Conservation (phyloP, 1,140 invertebrate species). For the Drosophila sturtevanti region DNA sequence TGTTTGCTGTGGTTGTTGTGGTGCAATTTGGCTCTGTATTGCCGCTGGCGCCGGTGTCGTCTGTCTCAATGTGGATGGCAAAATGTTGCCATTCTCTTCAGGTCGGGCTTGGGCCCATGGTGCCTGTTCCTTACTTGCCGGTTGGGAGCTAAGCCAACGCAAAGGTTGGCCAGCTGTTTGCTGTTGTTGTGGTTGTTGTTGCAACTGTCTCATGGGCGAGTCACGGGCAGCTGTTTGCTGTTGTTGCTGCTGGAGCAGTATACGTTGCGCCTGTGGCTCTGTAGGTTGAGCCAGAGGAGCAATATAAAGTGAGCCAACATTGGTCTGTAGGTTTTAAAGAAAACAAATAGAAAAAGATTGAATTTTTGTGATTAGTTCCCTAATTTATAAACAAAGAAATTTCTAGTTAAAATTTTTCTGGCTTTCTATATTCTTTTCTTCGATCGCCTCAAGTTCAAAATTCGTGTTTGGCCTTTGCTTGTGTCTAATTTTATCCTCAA, state of each 20-base stretch:
- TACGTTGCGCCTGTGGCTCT: slow-evolving; percentile 72
- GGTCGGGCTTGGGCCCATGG: slow-evolving; percentile 77
- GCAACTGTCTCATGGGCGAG: slow-evolving; percentile 69
- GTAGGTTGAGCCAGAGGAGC: slow-evolving; percentile 72
- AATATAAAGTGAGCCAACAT: slow-evolving; percentile 79
- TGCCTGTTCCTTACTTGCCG: slow-evolving; percentile 69
- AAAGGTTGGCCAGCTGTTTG: slow-evolving; percentile 50
- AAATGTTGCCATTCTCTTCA: slow-evolving; percentile 75
- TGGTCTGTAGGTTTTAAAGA: slow-evolving; percentile 45
- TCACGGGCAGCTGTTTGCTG: slow-evolving; percentile 59
- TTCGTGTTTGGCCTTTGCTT: slow-evolving; percentile 74
- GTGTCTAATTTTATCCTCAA: slow-evolving; percentile 47
- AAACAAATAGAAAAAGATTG: not conserved
- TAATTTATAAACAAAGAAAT: not conserved
- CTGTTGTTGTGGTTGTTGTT: slow-evolving; percentile 49
- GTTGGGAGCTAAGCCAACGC: slow-evolving; percentile 72
- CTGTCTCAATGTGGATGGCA: slow-evolving; percentile 70
- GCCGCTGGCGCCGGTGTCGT: slow-evolving; percentile 46
- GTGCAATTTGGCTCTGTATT: slow-evolving; percentile 38
- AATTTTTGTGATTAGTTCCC: not conserved
- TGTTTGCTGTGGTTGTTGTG: slow-evolving; percentile 30
- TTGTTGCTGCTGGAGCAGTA: slow-evolving; percentile 66
- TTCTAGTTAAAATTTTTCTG: not conserved
- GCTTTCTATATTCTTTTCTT: not conserved
- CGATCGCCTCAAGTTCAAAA: slow-evolving; percentile 69